phyloP scores from a whole-genome alignment of 1,140 invertebrate species.

The Acromyrmex heyeri region DNA sequence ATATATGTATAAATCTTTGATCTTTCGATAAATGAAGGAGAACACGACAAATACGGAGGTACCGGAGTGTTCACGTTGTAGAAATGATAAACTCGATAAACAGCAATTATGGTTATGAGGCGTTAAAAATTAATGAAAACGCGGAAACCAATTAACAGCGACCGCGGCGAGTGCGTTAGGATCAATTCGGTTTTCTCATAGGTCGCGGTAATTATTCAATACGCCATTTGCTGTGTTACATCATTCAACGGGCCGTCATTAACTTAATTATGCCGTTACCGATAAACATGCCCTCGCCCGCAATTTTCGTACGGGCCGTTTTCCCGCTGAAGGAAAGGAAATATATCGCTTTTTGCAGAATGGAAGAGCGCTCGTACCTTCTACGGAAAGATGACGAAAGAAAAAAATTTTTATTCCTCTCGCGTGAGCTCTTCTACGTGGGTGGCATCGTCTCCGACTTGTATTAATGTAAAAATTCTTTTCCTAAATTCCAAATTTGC shows the following conservation, averaged over 20 bases:
- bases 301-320: conserved; percentile 31
- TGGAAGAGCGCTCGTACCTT: conserved; percentile 13
- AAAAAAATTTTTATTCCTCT: neutral
- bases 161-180: conserved; percentile 45
- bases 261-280: conserved; percentile 59
- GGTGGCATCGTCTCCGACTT: conserved; percentile 37
- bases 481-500: neutral
- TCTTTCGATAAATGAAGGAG: neutral
- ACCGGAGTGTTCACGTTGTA: conserved; percentile 1
- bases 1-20: conserved; percentile 10
- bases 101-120: conserved; percentile 63
- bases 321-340: neutral
- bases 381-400: conserved; percentile 31
- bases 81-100: conserved; percentile 59
- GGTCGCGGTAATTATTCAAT: conserved; percentile 61
- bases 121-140: conserved; percentile 59
- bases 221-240: conserved; percentile 59
- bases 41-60: neutral
- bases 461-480: neutral
- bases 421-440: conserved; percentile 24
- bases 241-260: conserved; percentile 55
- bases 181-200: conserved; percentile 62
- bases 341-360: conserved; percentile 25
- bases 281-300: conserved; percentile 40
- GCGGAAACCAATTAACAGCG: conserved; percentile 57